Conservation (phyloP, 2,113 vertebrate species). For the Zootoca vivipara region DNA sequence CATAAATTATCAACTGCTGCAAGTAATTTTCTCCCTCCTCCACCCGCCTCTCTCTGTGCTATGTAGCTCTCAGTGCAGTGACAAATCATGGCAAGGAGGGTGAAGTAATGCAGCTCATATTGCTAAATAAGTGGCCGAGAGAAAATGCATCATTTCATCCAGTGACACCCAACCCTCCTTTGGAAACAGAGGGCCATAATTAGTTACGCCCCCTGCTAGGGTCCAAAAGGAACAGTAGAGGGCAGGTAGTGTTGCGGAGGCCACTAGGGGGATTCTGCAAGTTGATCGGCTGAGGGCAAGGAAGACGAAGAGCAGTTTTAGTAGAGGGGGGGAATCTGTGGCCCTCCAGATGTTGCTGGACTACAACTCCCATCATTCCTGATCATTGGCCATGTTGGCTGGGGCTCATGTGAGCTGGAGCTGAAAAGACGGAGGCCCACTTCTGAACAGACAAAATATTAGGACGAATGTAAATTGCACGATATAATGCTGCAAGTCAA, state of each 20-base stretch:
- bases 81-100: slow-evolving; percentile 17
- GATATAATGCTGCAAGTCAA: too few species aligned
- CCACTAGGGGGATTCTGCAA: not conserved
- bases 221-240: not conserved
- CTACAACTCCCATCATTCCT: too few species aligned
- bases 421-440: too few species aligned
- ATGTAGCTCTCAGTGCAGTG: slow-evolving; percentile 30
- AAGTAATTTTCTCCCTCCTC: slow-evolving; percentile 29
- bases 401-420: too few species aligned
- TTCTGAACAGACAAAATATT: too few species aligned
- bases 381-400: too few species aligned
- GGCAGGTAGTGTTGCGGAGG: not conserved
- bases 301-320: not conserved
- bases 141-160: slow-evolving; percentile 55
- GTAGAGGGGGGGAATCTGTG: too few species aligned
- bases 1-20: slow-evolving; percentile 53
- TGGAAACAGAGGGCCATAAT: not conserved
- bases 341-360: too few species aligned
- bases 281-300: not conserved
- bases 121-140: slow-evolving; percentile 40
- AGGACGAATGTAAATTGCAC: too few species aligned
- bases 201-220: not conserved
- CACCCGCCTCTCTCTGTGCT: not conserved
- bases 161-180: slow-evolving; percentile 57
- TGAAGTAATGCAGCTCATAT: slow-evolving; percentile 35